phyloP scores from a whole-genome alignment of 2,888 invertebrate genomes.

The Diaperis boleti region DNA sequence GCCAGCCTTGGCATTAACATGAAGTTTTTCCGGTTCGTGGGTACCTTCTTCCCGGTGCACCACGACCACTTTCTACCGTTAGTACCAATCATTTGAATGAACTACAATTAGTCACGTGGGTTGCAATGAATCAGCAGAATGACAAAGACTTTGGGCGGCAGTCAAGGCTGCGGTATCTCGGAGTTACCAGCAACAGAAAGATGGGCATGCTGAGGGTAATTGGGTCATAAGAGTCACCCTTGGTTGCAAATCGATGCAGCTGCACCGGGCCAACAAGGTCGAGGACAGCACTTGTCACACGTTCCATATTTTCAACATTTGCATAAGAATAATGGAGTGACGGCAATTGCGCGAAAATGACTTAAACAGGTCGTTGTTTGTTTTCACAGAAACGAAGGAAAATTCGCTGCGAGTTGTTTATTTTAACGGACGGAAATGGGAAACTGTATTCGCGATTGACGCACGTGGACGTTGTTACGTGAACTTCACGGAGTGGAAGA shows the following conservation, averaged over 20 bases:
- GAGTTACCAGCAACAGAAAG: no score
- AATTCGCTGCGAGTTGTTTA: slow-evolving; percentile 10
- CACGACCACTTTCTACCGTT: slow-evolving; percentile 22
- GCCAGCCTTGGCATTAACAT: slow-evolving; percentile 51
- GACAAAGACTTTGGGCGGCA: not conserved
- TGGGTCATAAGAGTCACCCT: slow-evolving; percentile 39
- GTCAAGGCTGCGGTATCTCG: not conserved
- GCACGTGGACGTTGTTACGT: no score
- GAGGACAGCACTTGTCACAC: slow-evolving; percentile 51
- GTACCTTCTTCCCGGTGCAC: slow-evolving; percentile 28
- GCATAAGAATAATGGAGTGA: slow-evolving; percentile 34
- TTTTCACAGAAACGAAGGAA: not conserved
- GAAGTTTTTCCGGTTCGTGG: slow-evolving; percentile 42
- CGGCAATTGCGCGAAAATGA: slow-evolving; percentile 22
- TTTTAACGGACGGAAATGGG: slow-evolving; percentile 3
- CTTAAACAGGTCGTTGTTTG: slow-evolving; percentile 18
- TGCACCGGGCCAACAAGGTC: slow-evolving; percentile 60
- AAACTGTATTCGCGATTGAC: slow-evolving; percentile 14
- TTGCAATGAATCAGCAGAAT: slow-evolving; percentile 8
- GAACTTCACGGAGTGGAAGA: not conserved
- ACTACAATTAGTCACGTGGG: slow-evolving; percentile 25
- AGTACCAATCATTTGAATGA: slow-evolving; percentile 9
- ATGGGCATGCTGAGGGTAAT: slow-evolving; percentile 20
- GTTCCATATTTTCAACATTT: slow-evolving; percentile 19
- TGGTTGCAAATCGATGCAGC: slow-evolving; percentile 60